A percentile compares a stretch with the other conserved stretches of the same genome.
Evolutionary conservation across 2,888 invertebrate genomes (phyloP).

Genomic region (Halictus quadricinctus): DNA sequence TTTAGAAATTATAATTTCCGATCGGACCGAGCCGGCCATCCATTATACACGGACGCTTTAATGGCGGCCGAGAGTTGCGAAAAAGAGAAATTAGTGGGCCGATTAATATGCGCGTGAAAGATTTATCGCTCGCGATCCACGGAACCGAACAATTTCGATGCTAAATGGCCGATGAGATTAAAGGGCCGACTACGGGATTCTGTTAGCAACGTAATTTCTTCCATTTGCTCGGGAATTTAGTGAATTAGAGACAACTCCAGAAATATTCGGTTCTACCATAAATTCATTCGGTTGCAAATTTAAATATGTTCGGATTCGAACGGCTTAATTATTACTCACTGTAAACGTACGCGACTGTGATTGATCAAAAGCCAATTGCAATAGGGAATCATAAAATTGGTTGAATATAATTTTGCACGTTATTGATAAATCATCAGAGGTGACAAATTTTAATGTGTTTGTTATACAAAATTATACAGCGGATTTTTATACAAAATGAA

Average conservation of each 20-base stretch:
- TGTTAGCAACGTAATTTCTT: neutral
- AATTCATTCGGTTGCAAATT: no score
- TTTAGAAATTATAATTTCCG: constrained; percentile 26
- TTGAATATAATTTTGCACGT: no score
- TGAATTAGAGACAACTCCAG: neutral
- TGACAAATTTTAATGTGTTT: no score
- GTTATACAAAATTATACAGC: no score
- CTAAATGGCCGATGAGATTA: neutral
- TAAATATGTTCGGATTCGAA: no score
- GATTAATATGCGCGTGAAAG: neutral
- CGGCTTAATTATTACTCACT: no score
- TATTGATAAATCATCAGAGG: no score
- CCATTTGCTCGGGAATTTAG: neutral
- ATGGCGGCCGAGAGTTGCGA: neutral
- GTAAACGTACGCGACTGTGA: no score
- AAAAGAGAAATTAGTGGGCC: neutral
- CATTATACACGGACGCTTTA: neutral
- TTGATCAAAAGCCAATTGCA: no score
- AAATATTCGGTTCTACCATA: neutral
- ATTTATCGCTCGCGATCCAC: neutral
- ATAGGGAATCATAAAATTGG: no score
- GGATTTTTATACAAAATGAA: no score
- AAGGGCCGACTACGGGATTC: no score
- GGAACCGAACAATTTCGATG: neutral
- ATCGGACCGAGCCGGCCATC: neutral